Evolutionary conservation across 2,888 invertebrate species (phyloP).

Genomic region (Himalopsyche japonica): DNA sequence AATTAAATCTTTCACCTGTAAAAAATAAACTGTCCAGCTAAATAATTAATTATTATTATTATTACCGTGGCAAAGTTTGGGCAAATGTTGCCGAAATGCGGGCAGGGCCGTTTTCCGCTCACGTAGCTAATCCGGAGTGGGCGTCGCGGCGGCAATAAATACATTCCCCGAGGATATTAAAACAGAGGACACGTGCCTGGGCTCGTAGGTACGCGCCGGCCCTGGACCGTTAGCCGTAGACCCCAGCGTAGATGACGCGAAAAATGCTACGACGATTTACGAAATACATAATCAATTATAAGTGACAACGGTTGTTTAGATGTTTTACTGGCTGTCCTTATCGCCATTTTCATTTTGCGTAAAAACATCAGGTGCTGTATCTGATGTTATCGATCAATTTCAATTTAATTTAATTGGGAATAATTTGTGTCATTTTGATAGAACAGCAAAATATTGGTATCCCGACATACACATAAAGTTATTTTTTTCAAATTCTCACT

Average conservation of each 20-base stretch:
- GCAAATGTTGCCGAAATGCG: conserved; percentile 14
- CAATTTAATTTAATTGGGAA: background rate
- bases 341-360: background rate
- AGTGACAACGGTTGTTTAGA: background rate
- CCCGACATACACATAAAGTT: no score
- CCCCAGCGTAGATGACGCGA: background rate
- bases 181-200: conserved; percentile 26
- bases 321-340: background rate
- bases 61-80: background rate
- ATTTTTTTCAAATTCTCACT: no score
- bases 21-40: background rate
- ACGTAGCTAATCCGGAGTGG: conserved; percentile 39
- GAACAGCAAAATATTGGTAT: no score
- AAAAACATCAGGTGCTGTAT: background rate
- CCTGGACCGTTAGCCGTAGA: background rate
- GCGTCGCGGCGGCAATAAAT: conserved; percentile 35
- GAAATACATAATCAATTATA: background rate
- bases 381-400: background rate
- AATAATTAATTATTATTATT: background rate
- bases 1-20: no score
- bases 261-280: background rate
- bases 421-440: no score
- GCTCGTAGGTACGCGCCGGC: background rate
- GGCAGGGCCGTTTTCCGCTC: conserved; percentile 32
- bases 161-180: conserved; percentile 38